Evolutionary conservation across 2,888 invertebrate species (phyloP), one percentile per base, ranked within the genome.

Genomic region (Rugalucina vietnamica): DNA sequence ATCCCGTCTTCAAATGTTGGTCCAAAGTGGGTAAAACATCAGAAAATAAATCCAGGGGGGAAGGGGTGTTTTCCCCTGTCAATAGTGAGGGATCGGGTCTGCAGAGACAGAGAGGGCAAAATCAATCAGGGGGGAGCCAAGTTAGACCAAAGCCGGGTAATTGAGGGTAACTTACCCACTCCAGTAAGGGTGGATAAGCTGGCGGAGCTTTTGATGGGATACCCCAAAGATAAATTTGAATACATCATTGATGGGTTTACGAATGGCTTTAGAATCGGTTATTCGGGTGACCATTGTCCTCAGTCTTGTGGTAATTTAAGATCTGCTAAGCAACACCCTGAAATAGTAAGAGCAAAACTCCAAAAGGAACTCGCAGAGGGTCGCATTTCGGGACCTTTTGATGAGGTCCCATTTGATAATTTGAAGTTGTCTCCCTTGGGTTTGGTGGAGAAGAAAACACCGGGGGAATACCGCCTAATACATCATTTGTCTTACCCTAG

Each of bases 401-500:
- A 36, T 4, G 39, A 24, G 5, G 60, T 73, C 32, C 82, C 82
- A 10, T 73, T 82, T 49, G 54, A 43, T 3, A 73, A 72, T 39
- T 69, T 82, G 5, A 49, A 57, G 18, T 27, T 60, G 21, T 79
- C 78, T 29, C 82, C 82, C 4, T 34, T 78, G 29, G 78, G 73
- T 49, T 1, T 82, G 1, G 82, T 82, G 2, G 73, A 71, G 5
- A 78, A 82, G 60, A 82, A 74, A 37, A 74, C 60, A 1, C 78
- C 78, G 8, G 82, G 74, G 29, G 54, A 50, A 72, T 82, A 50
- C 50, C 36, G 82, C 12, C 21, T 82, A 3, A 78, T 77, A n/a
- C 82, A 82, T 36, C 70, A 78, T 60, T 57, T 78, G 34, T 82
- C 82, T 57, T 82, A 71, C 29, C 82, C 82, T 3, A 12, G 43